Evolutionary conservation across 2,113 vertebrate genomes (phyloP).

Genomic region (Sylvicapra grimmia): DNA sequence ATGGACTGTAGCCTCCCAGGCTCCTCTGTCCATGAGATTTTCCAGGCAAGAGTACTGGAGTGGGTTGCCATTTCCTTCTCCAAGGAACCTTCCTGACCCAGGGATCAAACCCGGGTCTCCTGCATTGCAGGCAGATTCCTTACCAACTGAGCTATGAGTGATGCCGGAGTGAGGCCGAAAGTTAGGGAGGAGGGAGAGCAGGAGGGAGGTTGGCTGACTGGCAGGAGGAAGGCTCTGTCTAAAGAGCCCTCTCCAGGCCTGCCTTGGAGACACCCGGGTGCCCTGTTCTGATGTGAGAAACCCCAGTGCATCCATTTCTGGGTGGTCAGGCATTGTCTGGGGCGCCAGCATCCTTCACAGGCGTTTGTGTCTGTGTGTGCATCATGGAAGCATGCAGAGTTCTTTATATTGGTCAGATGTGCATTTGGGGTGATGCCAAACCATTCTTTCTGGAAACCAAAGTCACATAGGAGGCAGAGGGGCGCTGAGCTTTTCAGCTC

Average conservation of each 20-base stretch:
- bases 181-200: background rate
- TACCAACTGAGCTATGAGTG: background rate
- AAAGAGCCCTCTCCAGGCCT: background rate
- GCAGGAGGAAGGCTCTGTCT: background rate
- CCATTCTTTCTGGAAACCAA: background rate
- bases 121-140: background rate
- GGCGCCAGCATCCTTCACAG: background rate
- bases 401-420: background rate
- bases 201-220: background rate
- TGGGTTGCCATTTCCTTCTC: background rate
- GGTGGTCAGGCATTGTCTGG: background rate
- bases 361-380: background rate
- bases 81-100: background rate
- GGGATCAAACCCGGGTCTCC: background rate
- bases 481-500: background rate
- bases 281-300: background rate
- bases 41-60: background rate
- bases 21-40: background rate
- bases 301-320: no score
- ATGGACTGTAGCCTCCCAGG: background rate
- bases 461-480: background rate
- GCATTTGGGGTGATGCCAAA: background rate
- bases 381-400: accelerated
- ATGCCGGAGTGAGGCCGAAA: background rate
- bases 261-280: background rate